Evolutionary conservation across 2,797 vertebrate genomes (phyloP).

Genomic region (Sparidentex hasta): DNA sequence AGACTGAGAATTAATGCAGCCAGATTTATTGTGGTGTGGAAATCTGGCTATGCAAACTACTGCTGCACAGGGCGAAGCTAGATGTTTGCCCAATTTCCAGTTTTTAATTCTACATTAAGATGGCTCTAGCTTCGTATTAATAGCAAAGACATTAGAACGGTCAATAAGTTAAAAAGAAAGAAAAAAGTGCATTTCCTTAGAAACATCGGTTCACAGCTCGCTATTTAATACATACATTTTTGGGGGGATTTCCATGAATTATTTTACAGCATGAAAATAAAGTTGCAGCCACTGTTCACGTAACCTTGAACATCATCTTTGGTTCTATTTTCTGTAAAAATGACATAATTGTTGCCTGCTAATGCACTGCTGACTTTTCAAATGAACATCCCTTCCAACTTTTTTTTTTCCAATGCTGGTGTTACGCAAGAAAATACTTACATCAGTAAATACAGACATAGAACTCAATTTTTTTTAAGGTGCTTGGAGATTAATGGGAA

Average conservation of each 20-base stretch:
- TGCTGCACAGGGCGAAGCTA: too few species aligned
- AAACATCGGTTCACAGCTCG: background rate
- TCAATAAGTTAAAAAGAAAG: background rate
- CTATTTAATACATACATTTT: background rate
- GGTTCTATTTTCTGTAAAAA: background rate
- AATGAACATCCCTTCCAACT: background rate
- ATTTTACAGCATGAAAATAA: background rate
- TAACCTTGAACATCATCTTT: background rate
- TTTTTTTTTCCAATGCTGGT: background rate
- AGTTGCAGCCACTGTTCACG: background rate
- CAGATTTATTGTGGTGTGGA: too few species aligned
- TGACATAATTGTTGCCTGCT: background rate
- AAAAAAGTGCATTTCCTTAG: background rate
- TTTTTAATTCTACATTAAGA: background rate
- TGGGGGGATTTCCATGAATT: background rate
- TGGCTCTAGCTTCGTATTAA: background rate
- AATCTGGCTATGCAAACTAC: too few species aligned
- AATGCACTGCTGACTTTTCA: constrained; percentile 1
- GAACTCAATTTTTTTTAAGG: background rate
- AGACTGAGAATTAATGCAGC: too few species aligned
- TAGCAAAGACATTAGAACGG: background rate
- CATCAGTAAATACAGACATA: background rate
- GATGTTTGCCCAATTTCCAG: background rate
- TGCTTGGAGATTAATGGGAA: constrained; percentile 10
- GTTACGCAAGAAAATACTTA: background rate